These are phyloP conservation scores for Lasioglossum lativentre DNA, from an alignment of 2,888 invertebrate species.

Conservation along the genomic window DNA sequence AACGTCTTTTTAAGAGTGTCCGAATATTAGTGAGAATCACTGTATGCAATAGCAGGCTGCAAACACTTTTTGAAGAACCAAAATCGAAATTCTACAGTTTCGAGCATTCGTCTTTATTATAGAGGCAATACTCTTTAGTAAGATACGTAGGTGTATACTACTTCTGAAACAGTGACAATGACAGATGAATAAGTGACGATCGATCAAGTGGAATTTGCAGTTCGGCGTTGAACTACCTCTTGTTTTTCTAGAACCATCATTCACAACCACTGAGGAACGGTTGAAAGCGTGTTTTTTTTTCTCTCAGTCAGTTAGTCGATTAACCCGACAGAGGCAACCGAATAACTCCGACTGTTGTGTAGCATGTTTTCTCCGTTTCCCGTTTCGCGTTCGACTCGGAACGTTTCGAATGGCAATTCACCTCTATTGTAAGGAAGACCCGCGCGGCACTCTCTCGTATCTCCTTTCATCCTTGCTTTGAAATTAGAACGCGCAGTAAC, in stretches of 20 bases:
- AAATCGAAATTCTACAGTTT: not conserved
- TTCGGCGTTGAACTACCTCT: not conserved
- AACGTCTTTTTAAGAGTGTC: too few relatives aligned
- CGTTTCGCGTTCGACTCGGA: slow-evolving; percentile 7
- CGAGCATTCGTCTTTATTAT: not conserved
- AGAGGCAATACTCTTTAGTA: not conserved
- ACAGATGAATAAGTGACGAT: not conserved
- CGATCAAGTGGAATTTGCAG: not conserved
- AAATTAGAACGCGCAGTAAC: slow-evolving; percentile 67
- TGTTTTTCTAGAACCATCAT: not conserved
- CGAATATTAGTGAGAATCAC: too few relatives aligned
- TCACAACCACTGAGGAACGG: not conserved
- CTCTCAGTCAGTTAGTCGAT: slow-evolving; percentile 16
- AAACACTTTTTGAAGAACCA: not conserved
- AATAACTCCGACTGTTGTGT: slow-evolving; percentile 4
- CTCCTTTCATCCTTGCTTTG: slow-evolving; percentile 32
- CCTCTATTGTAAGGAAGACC: slow-evolving; percentile 12
- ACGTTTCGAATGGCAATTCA: slow-evolving; percentile 14
- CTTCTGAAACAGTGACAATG: not conserved
- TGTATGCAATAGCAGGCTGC: not conserved
- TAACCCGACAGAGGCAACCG: not conserved
- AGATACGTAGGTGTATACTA: not conserved
- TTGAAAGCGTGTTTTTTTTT: not conserved
- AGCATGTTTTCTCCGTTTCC: slow-evolving; percentile 1
- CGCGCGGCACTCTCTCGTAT: not conserved